Percentiles rank a stretch among this genome's conserved stretches.
These are phyloP conservation scores for Corythornis cristatus DNA, from an alignment of 2,113 vertebrate species.

Conservation along the genomic window DNA sequence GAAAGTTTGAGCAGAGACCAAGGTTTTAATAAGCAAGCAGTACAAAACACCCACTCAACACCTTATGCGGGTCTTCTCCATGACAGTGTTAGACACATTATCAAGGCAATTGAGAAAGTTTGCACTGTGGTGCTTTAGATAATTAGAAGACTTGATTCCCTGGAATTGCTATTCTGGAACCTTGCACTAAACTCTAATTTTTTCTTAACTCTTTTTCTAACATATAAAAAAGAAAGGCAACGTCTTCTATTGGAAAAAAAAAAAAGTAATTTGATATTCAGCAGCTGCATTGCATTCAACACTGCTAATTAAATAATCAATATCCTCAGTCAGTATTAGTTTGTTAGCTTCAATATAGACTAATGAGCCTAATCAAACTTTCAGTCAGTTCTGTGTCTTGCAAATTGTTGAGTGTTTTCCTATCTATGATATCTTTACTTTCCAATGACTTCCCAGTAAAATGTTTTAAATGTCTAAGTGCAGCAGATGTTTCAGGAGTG, in stretches of 20 bases:
- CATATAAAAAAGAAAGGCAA: background rate
- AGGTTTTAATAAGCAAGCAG: background rate
- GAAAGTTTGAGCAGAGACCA: background rate
- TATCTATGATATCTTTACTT: background rate
- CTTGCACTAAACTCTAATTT: background rate
- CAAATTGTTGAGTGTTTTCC: background rate
- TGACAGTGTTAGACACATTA: background rate
- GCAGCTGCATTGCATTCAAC: background rate
- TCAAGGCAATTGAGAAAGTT: background rate
- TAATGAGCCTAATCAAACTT: background rate
- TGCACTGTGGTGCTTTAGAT: background rate
- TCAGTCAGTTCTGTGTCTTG: background rate
- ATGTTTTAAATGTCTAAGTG: background rate
- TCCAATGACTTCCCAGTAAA: background rate
- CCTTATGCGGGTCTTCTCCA: background rate
- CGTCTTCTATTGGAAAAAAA: background rate
- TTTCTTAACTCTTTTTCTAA: background rate
- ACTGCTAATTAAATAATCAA: background rate
- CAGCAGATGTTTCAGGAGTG: background rate
- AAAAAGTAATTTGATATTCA: background rate
- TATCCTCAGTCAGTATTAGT: slow-evolving; percentile 18
- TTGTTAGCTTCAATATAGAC: background rate
- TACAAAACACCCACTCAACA: slow-evolving; percentile 2
- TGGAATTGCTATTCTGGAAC: background rate
- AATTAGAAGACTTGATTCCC: slow-evolving; percentile 1